Base-by-base conservation (phyloP, 2,113 vertebrate genomes). In the Heterochromis multidens region DNA sequence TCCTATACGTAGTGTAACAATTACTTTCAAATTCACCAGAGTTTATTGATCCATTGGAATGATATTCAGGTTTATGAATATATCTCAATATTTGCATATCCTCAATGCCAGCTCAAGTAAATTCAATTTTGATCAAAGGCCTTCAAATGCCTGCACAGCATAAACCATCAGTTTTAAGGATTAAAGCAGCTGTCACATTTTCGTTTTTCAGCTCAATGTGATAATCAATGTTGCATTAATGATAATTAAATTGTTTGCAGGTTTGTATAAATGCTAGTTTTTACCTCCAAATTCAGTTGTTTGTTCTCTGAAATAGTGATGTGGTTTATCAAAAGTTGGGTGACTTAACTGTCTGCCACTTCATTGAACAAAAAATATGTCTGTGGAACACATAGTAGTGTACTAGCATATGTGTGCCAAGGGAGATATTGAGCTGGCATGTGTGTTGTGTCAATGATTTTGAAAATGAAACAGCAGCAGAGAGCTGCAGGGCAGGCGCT, bases 401-500 rank as follows among this genome's bases (percentile, higher is more conserved):
- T 33, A 46, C 5, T 13, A 56, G 27, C 43, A 58, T 80, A 31
- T 14, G 21, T 74, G 59, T 54, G 79, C 72, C 23, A 4, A 82
- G 81, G 61, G 79, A 83, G 49, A 81, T 77, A 84, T 86, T 86
- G 13, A 76, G 31, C 7, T 76, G 83, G 84, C 82, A 29, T 59
- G 85, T 65, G 79, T 79, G 72, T 27, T 57, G 70, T 62, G 67
- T 49, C 70, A 80, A 84, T 65, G 62, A 35, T 67, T 85, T 74
- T 21, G 6, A 84, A 77, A 89, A 65, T 79, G 49, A 80, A 90
- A 80, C 35, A 16, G 81, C 13, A 12, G 63, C 8, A 16, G 57
- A 90, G 84, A 82, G 76, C 77, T 80, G 81, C 60, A 60, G 33
- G 83, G 3, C 29, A 65, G 54, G 35, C 31, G 77, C 59, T 86